Percentiles rank a stretch among this genome's conserved stretches.
Evolutionary conservation across 2,888 invertebrate genomes (phyloP).

Genomic region (Brenthis hecate): DNA sequence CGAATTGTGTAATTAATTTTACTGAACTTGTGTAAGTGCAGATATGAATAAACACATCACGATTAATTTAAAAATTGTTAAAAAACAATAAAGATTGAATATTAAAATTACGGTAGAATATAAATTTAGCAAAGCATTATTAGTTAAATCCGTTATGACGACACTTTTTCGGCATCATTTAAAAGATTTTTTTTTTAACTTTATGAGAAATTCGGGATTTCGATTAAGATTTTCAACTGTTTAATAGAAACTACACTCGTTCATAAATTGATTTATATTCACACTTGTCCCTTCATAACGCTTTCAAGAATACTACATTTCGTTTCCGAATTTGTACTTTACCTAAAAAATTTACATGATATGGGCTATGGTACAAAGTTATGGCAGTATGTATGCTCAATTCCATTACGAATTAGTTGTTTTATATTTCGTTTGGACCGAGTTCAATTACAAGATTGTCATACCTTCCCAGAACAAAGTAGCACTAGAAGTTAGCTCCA

Average conservation of each 20-base stretch:
- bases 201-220: constrained; percentile 9
- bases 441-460: constrained; percentile 38
- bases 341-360: constrained; percentile 22
- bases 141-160: constrained; percentile 5
- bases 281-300: too few relatives aligned
- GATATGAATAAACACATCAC: constrained; percentile 20
- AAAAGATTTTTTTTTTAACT: not conserved
- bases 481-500: constrained; percentile 13
- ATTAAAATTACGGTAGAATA: not conserved
- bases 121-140: not conserved
- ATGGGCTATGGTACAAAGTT: constrained; percentile 35
- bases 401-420: constrained; percentile 64
- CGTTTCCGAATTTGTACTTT: constrained; percentile 11
- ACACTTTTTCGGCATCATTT: not conserved
- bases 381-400: constrained; percentile 80
- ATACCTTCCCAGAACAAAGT: constrained; percentile 14
- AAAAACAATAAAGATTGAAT: constrained; percentile 8
- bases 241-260: constrained; percentile 5
- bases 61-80: constrained; percentile 3
- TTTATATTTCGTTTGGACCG: constrained; percentile 46
- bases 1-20: constrained; percentile 15
- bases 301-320: not conserved
- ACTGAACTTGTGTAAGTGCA: constrained; percentile 22
- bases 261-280: constrained; percentile 5
- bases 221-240: constrained; percentile 12